A percentile compares a stretch with the other conserved stretches of the same genome.
phyloP scores from a whole-genome alignment of 2,888 invertebrate species.

The Prosopocoilus inquinatus region DNA sequence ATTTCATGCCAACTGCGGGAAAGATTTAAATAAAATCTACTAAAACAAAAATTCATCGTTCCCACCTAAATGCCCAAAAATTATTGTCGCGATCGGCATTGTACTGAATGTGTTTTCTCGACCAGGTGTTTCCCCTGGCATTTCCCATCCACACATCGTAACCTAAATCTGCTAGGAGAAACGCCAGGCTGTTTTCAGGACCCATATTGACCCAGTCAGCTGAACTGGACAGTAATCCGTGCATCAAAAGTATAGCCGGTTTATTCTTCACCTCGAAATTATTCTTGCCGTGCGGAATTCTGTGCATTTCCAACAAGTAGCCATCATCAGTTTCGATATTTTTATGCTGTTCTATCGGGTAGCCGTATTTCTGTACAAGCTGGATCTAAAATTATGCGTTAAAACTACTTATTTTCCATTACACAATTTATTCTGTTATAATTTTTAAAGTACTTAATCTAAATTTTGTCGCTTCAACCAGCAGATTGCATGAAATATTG shows the following conservation, averaged over 20 bases:
- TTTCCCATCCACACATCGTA: conserved; percentile 63
- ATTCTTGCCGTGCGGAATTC: conserved; percentile 59
- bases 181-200: conserved; percentile 55
- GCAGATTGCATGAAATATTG: too few relatives aligned
- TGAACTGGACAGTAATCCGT: conserved; percentile 72
- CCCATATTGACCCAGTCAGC: conserved; percentile 72
- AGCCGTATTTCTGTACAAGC: conserved; percentile 50
- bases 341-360: conserved; percentile 61
- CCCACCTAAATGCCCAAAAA: conserved; percentile 50
- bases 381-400: conserved; percentile 6
- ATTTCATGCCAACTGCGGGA: conserved; percentile 59
- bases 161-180: conserved; percentile 49
- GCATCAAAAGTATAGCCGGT: conserved; percentile 66
- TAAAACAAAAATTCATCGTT: too few relatives aligned
- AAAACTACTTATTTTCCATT: too few relatives aligned
- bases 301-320: conserved; percentile 73
- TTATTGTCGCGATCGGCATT: conserved; percentile 38
- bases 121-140: conserved; percentile 58
- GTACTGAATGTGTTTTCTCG: conserved; percentile 50
- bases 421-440: too few relatives aligned
- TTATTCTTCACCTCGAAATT: conserved; percentile 27
- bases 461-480: too few relatives aligned
- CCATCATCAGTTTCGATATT: conserved; percentile 68
- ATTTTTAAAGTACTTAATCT: too few relatives aligned
- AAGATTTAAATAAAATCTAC: too few relatives aligned